phyloP scores from a whole-genome alignment of 2,113 vertebrate species.

The Clarias gariepinus region DNA sequence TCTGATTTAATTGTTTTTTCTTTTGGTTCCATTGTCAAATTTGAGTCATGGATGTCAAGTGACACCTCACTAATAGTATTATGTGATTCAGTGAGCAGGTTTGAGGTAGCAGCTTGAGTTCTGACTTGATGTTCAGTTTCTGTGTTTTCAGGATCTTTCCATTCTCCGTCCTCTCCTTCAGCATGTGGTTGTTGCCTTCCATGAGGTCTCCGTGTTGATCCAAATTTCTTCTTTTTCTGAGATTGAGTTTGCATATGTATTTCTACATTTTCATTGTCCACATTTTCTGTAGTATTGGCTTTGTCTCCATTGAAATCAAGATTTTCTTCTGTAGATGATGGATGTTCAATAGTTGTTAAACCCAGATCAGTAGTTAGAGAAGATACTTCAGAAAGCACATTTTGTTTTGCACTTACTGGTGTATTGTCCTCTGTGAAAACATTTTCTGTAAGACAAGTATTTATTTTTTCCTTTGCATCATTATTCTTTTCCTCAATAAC shows the following conservation, averaged over 20 bases:
- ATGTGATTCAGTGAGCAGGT: not conserved
- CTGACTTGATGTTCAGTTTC: not conserved
- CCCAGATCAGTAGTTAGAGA: not conserved
- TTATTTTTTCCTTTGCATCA: not conserved
- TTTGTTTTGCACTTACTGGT: not conserved
- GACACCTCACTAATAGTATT: not conserved
- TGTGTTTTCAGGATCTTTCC: not conserved
- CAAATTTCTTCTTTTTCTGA: slow-evolving; percentile 30
- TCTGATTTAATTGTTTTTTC: not conserved
- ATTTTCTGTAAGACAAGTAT: not conserved
- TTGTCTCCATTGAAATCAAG: not conserved
- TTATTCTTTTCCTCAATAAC: not conserved
- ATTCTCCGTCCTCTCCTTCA: not conserved
- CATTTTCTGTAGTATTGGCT: not conserved
- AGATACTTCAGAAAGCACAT: not conserved
- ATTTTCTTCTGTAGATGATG: not conserved
- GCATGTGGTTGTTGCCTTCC: not conserved
- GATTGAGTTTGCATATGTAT: not conserved
- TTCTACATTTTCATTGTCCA: not conserved
- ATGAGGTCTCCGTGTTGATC: slow-evolving; percentile 4
- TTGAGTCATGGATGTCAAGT: not conserved
- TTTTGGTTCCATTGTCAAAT: slow-evolving; percentile 16
- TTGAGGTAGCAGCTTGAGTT: not conserved
- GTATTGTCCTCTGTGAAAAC: not conserved
- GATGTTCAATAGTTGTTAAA: not conserved